phyloP scores from a whole-genome alignment of 1,140 invertebrate species.

The Temnothorax longispinosus region DNA sequence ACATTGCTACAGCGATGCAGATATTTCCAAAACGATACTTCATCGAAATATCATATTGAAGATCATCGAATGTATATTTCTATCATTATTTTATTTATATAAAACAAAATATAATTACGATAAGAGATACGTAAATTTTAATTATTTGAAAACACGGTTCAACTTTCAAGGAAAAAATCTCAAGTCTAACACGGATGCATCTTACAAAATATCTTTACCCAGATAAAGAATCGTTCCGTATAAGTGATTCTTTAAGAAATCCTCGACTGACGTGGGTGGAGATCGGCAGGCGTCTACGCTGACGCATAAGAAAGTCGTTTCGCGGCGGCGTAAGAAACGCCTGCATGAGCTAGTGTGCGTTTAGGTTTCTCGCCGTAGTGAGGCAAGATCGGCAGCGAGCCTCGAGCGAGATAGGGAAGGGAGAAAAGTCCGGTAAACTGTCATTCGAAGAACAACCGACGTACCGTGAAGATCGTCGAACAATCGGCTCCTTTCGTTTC shows the following conservation, averaged over 20 bases:
- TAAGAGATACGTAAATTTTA: not conserved
- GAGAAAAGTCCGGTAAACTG: slow-evolving; percentile 72
- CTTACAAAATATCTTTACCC: not conserved
- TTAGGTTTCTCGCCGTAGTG: slow-evolving; percentile 53
- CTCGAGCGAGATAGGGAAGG: slow-evolving; percentile 33
- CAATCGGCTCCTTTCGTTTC: slow-evolving; percentile 12
- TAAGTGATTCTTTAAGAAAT: slow-evolving; percentile 1
- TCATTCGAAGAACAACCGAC: slow-evolving; percentile 78
- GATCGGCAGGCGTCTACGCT: slow-evolving; percentile 61
- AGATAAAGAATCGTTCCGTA: not conserved
- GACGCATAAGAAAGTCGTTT: slow-evolving; percentile 76
- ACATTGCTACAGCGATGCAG: not conserved
- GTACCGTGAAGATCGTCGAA: slow-evolving; percentile 68
- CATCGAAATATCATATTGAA: not conserved
- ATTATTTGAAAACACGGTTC: not conserved
- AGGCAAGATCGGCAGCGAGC: slow-evolving; percentile 14
- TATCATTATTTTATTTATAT: slow-evolving; percentile 7
- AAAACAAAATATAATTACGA: not conserved
- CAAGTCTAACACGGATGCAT: not conserved
- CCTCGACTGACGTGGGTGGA: slow-evolving; percentile 70
- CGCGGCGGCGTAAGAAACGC: not conserved
- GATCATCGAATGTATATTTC: not conserved
- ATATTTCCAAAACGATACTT: not conserved
- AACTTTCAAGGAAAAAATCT: not conserved
- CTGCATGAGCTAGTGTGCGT: slow-evolving; percentile 5